Conservation (phyloP, 2,888 invertebrate genomes). For the Noctua fimbriata region DNA sequence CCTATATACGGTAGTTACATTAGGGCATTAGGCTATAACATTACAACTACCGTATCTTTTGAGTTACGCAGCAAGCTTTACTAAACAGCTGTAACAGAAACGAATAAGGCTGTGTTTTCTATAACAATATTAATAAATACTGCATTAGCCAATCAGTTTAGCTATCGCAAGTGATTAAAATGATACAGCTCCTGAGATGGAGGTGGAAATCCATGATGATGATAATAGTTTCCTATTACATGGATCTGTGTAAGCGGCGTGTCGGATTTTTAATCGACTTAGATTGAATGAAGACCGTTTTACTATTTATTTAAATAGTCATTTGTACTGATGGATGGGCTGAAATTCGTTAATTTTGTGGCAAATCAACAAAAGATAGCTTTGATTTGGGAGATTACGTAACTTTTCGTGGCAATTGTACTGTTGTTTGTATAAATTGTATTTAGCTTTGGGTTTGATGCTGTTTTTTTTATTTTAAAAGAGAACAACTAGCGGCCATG, state of each 20-base stretch:
- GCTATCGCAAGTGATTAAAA: constrained; percentile 45
- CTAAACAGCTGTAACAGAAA: constrained; percentile 19
- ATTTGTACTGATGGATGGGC: not conserved
- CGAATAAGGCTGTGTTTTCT: constrained; percentile 1
- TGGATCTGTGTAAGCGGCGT: constrained; percentile 29
- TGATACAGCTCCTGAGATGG: constrained; percentile 20
- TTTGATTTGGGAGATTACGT: not conserved
- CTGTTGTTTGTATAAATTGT: not conserved
- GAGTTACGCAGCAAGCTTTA: constrained; percentile 26
- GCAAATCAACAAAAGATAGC: not conserved
- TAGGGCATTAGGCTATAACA: constrained; percentile 8
- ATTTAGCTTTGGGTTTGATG: not conserved
- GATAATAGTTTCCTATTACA: constrained; percentile 52
- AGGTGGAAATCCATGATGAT: constrained; percentile 43
- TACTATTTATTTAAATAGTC: constrained; percentile 14
- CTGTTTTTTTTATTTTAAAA: not conserved
- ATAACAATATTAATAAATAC: constrained; percentile 31
- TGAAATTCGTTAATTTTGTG: not conserved
- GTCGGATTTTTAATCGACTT: constrained; percentile 47
- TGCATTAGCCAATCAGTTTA: not conserved
- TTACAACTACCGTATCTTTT: constrained; percentile 10
- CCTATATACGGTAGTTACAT: not conserved
- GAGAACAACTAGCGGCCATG: not conserved
- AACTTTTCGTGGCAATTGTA: not conserved
- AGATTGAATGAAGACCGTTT: constrained; percentile 23